Percentiles rank a stretch among this genome's conserved stretches.
phyloP scores from a whole-genome alignment of 2,888 invertebrate genomes.

The Nemotelus pantherinus region DNA sequence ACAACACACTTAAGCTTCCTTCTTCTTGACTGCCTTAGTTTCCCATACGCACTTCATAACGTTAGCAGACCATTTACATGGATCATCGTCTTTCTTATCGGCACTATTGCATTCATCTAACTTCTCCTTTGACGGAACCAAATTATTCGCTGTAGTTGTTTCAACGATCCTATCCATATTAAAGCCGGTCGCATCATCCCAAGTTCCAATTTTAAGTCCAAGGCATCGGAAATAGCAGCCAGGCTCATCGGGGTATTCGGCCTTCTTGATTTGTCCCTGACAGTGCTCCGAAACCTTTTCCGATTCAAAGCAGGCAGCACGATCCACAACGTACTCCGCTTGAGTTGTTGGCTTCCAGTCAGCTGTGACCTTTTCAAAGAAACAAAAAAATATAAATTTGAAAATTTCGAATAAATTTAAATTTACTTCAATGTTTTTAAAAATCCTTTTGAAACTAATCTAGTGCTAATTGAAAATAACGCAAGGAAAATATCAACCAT shows the following conservation, averaged over 20 bases:
- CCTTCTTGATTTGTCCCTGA: not conserved
- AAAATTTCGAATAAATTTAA: too few relatives aligned
- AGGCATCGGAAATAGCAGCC: conserved; percentile 18
- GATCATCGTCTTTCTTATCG: conserved; percentile 12
- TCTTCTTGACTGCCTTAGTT: too few relatives aligned
- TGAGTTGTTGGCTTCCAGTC: conserved; percentile 7
- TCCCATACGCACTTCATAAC: not conserved
- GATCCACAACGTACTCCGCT: not conserved
- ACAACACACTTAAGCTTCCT: too few relatives aligned
- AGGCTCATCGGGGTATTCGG: not conserved
- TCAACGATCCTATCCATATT: not conserved
- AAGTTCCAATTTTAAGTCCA: not conserved
- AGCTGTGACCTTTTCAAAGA: not conserved
- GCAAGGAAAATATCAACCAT: too few relatives aligned
- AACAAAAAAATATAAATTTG: too few relatives aligned
- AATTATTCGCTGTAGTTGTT: not conserved
- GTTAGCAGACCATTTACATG: conserved; percentile 8
- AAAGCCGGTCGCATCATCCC: conserved; percentile 5
- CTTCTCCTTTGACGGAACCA: not conserved
- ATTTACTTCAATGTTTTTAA: too few relatives aligned
- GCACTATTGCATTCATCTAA: conserved; percentile 5
- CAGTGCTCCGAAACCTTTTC: conserved; percentile 4
- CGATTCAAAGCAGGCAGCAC: conserved; percentile 9
- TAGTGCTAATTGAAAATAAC: too few relatives aligned
- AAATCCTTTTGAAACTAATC: too few relatives aligned